Evolutionary conservation across 2,888 invertebrate genomes (phyloP), one percentile per base, ranked within the genome.

Genomic region (Arenicola marina): DNA sequence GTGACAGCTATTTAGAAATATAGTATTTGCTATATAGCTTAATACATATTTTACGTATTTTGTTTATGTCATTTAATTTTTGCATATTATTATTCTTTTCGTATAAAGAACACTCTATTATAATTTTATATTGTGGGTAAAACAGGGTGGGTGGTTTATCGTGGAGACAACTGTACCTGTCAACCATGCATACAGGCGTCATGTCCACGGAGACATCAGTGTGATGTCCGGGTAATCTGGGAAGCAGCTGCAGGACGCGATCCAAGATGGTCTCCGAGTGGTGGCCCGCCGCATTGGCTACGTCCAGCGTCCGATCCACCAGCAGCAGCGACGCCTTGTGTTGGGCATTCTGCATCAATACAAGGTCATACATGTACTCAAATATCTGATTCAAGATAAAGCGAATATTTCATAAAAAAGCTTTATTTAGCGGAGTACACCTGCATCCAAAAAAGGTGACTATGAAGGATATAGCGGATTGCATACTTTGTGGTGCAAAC

Each of bases 201-300:
- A 90, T 88, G 69, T 88, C 86, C 1, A 90, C 86, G 11, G 87
- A 87, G 2, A 89, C 86, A 74, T 90, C 90, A 71, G 86, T 88
- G 46, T 83, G 82, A 75, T 90, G 90, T 57, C 87, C 87, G 0
- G 88, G 88, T 53, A 90, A 86, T 69, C 86, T 84, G 0, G 89
- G 89, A 56, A 70, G 61, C 7, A 56, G 24, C 24, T 85, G 83
- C 77, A 88, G 83, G 55, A 89, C 86, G 73, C 86, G 87, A 67
- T 89, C 89, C 29, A 90, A 80, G 29, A 89, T 81, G 0, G 88
- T 88, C 72, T 89, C 89, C 48, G 86, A 86, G 54, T 86, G 86
- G 74, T 89, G 87, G 64, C 87, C 87, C 18, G 87, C 86, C 3
- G 87, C 87, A 26, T 87, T 87, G 65, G 88, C 88, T 44, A 90